Base-by-base conservation (phyloP, 1,140 invertebrate species). In the Rhopalosiphum maidis region DNA sequence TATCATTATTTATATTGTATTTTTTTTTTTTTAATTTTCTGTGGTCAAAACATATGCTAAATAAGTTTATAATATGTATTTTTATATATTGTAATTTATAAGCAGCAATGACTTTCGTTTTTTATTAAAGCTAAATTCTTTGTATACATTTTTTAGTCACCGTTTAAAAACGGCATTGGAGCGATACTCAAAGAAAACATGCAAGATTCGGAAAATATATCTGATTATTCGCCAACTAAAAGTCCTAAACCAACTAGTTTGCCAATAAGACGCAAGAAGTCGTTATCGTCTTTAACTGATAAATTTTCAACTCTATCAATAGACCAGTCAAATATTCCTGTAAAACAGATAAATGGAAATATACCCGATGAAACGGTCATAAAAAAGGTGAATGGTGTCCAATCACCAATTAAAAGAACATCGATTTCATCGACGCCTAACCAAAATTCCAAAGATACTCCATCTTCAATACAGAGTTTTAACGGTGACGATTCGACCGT, bases 251-350 rank as follows among this genome's bases (percentile, higher is more conserved):
- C 77, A 7, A 93, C 77, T 30, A 85, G 48, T 93, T 85, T 93
- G 11, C 48, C 91, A 54, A 86, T 87, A 55, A 86, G 48, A 68
- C 51, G 90, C 1, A 85, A 94, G 25, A 90, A 91, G 35, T 93
- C 88, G 21, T 22, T 51, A 55, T n/a, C 25, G 25, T 93, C 85
- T 21, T 54, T 93, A 35, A 37, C 55, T 35, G 93, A 83, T 11
- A 89, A 83, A 35, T 55, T 90, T 21, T 51, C 68, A 5, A 8
- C n/a, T 15, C 35, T 90, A 35, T 93, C 86, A 37, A 54, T 86
- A 8, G 91, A 93, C 77, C 77, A 93, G n/a, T 85, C 82, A 43
- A 77, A 83, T 25, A 82, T 92, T 51, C 46, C 90, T 2, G 43
- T 51, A 1, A 92, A 83, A 77, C 77, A 92, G 30, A 54, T 23